phyloP scores from a whole-genome alignment of 2,113 vertebrate genomes.

The Anser brachyrhynchus region DNA sequence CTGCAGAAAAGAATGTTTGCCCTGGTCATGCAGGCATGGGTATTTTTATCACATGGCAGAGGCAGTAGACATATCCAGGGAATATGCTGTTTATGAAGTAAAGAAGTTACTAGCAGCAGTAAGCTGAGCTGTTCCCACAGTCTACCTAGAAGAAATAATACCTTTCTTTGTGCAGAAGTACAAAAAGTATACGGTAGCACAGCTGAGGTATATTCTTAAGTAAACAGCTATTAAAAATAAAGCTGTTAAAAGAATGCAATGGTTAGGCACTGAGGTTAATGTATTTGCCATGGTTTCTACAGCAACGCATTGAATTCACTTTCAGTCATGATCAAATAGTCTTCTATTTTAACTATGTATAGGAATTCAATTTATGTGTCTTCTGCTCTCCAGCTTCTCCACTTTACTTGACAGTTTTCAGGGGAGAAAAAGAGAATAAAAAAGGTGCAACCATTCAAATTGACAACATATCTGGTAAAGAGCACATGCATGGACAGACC shows the following conservation, averaged over 20 bases:
- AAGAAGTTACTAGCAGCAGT: neutral
- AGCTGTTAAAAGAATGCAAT: constrained; percentile 71
- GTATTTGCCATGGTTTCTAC: constrained; percentile 77
- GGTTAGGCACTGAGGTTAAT: constrained; percentile 73
- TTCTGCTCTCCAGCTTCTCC: neutral
- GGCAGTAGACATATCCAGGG: neutral
- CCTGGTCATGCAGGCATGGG: neutral
- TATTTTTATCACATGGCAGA: neutral
- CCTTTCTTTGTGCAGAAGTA: constrained; percentile 8
- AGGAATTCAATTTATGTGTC: constrained; percentile 28
- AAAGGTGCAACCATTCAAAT: neutral
- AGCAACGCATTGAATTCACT: constrained; percentile 74
- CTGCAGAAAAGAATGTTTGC: neutral
- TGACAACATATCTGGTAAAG: neutral
- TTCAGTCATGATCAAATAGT: constrained; percentile 61
- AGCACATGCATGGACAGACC: neutral
- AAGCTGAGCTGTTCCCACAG: neutral
- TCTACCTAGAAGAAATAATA: neutral
- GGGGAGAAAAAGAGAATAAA: neutral
- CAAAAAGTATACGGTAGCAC: constrained; percentile 58
- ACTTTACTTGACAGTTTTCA: neutral
- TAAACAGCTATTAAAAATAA: constrained; percentile 74
- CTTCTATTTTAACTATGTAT: constrained; percentile 50
- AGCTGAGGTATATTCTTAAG: constrained; percentile 56
- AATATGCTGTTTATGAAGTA: neutral